Evolutionary conservation across 2,888 invertebrate genomes (phyloP), one percentile per base, ranked within the genome.

Genomic region (Geotrupes spiniger): DNA sequence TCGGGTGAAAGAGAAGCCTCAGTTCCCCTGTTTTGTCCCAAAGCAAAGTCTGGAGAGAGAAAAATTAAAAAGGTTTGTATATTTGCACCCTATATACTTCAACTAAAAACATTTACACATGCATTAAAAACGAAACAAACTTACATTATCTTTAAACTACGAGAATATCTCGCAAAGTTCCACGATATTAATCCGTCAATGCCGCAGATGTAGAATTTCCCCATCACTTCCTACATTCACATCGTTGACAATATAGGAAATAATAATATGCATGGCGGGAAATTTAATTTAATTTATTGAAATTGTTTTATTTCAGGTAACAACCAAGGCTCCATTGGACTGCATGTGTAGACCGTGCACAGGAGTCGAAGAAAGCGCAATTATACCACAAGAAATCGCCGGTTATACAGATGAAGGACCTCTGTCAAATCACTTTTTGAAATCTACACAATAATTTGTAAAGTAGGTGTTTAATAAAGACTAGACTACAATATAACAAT

Each of bases 261-360:
- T n/a, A n/a, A n/a, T n/a, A n/a, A n/a, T n/a, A n/a, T n/a, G n/a
- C n/a, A n/a, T 12, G 16, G 43, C 49, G 49, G 43, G 14, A 44
- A 39, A 39, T 38, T 48, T 36, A 38, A 48, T 38, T 25, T 29
- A 37, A 29, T n/a, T 21, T 2, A 36, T 12, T 36, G 36, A 33
- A 9, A 3, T 44, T 25, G 21, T 25, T 25, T 26, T 11, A 9
- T 31, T 75, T 42, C 63, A 91, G 89, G 88, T 93, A 2, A 82
- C 87, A n/a, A 94, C 93, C 3, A 91, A 92, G 72, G 93, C 93
- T 9, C 94, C 94, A 0, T 72, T 92, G 42, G 92, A 92, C 69
- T 94, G 94, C 65, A 93, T 94, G 92, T 94, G 94, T 66, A 83
- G 94, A 26, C 93, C 94, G 0, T 94, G 94, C 70, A 90, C 91